Evolutionary conservation across 2,113 vertebrate species (phyloP), one percentile per base, ranked within the genome.

Genomic region (Corvus moneduloides): DNA sequence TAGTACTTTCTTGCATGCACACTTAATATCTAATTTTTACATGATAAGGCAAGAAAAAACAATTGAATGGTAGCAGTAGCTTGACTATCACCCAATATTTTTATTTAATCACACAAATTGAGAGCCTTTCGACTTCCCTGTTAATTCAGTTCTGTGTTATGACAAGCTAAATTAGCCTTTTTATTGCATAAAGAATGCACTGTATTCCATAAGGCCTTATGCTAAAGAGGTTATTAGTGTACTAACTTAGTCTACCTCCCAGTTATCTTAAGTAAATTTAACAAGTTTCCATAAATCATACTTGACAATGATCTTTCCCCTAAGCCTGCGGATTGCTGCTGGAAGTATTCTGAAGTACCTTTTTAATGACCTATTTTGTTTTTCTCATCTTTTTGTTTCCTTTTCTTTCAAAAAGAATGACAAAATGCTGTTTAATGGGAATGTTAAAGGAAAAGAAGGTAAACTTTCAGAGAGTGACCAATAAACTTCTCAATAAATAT

Each of bases 211-310:
- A 74, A 90, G 44, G 33, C 19, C 93, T 74, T n/a, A 46, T 58
- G 22, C 77, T 87, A 62, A 90, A 78, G 21, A 85, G 17, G 6
- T 48, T 90, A 91, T 94, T 89, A 85, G 41, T 33, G 22, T 91
- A 84, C 44, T 74, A 89, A 49, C 76, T 27, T 90, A 84, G 43
- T 84, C 27, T 90, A 28, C 8, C 27, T 73, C 63, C 28, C 33
- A 71, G 77, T 78, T 84, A 84, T 96, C 87, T 75, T 73, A 81
- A 94, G 39, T 90, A 95, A 83, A 89, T 93, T 71, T 80, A 89
- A 85, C 67, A 61, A 73, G 12, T 21, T 67, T 68, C 62, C 49
- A n/a, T 93, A 44, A 93, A 71, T 95, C 48, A 76, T 74, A 79
- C 69, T 66, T 91, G 81, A 76, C 48, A 74, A 66, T 55, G 52